Conservation (phyloP, 2,113 vertebrate genomes). For the Stomatorhinus ivindoensis region DNA sequence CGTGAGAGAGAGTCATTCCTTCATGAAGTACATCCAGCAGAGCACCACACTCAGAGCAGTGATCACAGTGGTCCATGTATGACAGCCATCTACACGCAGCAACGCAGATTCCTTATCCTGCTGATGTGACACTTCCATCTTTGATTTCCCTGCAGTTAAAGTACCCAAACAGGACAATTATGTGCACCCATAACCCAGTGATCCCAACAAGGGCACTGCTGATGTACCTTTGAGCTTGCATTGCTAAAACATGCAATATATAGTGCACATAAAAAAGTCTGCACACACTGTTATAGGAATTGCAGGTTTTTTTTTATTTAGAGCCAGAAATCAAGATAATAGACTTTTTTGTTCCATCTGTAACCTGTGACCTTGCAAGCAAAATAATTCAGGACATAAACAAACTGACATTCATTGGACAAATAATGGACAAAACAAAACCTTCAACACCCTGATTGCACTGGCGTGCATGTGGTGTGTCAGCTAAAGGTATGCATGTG, state of each 20-base stretch:
- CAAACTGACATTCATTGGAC: neutral
- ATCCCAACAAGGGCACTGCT: neutral
- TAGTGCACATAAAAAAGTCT: neutral
- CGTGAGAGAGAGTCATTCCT: neutral
- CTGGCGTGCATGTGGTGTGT: neutral
- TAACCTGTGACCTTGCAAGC: neutral
- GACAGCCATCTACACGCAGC: neutral
- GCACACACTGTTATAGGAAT: neutral
- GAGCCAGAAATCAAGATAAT: neutral
- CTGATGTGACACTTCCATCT: too few relatives aligned
- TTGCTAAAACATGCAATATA: neutral
- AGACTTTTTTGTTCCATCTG: neutral
- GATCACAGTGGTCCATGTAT: neutral
- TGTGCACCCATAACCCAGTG: neutral
- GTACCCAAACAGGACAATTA: neutral
- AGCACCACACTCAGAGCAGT: neutral
- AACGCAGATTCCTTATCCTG: neutral
- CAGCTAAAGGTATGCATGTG: neutral
- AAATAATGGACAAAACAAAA: neutral
- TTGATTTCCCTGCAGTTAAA: neutral
- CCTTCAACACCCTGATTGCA: neutral
- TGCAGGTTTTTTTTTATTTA: neutral
- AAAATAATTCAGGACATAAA: neutral
- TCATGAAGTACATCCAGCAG: neutral
- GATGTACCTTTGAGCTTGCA: neutral